A percentile compares a stretch with the other conserved stretches of the same genome.
Conservation (phyloP, 2,113 vertebrate species). For the Panurus biarmicus region DNA sequence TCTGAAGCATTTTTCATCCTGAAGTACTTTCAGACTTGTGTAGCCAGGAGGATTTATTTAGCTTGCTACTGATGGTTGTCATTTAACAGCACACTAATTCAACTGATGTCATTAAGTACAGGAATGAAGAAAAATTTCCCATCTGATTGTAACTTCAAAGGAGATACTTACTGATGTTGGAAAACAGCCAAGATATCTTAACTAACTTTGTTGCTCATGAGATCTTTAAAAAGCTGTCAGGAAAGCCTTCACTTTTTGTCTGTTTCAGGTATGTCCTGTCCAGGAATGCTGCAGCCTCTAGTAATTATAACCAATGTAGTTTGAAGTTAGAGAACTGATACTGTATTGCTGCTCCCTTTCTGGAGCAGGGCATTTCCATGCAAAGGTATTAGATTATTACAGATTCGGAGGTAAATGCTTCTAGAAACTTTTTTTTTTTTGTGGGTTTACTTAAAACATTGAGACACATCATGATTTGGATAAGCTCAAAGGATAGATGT, state of each 20-base stretch:
- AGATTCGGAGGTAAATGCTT: background rate
- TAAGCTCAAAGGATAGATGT: background rate
- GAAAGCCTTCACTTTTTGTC: background rate
- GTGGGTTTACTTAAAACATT: background rate
- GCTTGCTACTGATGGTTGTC: background rate
- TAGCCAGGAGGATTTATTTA: background rate
- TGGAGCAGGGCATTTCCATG: background rate
- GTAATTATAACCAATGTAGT: background rate
- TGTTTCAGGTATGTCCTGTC: background rate
- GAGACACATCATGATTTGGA: background rate
- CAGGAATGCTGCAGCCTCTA: background rate
- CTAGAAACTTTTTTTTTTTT: background rate
- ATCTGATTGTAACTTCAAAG: background rate
- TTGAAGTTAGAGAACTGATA: background rate
- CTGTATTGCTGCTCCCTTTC: background rate
- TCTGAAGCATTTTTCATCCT: background rate
- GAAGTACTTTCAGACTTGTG: background rate
- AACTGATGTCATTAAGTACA: background rate
- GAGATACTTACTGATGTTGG: background rate
- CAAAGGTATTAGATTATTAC: background rate
- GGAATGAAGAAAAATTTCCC: background rate
- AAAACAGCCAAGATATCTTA: background rate
- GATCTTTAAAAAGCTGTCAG: background rate
- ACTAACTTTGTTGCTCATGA: background rate
- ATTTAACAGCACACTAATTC: background rate